Evolutionary conservation across 2,888 invertebrate species (phyloP).

Genomic region (Sialis lutaria): DNA sequence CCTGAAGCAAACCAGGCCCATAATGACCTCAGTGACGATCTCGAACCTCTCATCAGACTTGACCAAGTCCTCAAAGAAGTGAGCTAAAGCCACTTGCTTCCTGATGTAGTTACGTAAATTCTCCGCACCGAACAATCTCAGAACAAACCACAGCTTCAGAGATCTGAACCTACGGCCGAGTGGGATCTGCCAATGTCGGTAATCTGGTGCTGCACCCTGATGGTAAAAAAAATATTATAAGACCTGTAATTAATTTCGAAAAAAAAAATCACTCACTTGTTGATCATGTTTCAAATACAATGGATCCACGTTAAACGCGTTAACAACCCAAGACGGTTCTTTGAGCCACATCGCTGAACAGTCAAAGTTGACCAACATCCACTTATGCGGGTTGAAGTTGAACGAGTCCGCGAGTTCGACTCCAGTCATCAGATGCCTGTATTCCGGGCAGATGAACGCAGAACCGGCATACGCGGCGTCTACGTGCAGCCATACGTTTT

Average conservation of each 20-base stretch:
- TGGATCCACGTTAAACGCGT: constrained; percentile 95
- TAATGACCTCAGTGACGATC: constrained; percentile 69
- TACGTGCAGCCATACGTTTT: constrained; percentile 77
- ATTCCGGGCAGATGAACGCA: constrained; percentile 94
- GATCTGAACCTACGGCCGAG: constrained; percentile 84
- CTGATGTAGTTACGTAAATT: constrained; percentile 77
- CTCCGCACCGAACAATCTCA: constrained; percentile 75
- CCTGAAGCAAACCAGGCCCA: constrained; percentile 88
- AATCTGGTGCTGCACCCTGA: constrained; percentile 68
- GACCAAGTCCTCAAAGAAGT: constrained; percentile 70
- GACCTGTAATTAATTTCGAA: no score
- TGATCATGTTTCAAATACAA: constrained; percentile 88
- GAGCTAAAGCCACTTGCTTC: constrained; percentile 70
- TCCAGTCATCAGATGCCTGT: constrained; percentile 75
- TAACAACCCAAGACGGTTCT: constrained; percentile 74
- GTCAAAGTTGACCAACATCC: constrained; percentile 98
- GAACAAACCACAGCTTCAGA: constrained; percentile 88
- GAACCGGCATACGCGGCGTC: constrained; percentile 96
- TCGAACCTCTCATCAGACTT: constrained; percentile 69
- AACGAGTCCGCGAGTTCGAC: constrained; percentile 86
- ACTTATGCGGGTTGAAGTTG: constrained; percentile 98
- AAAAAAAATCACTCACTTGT: constrained; percentile 26
- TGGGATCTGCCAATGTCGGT: constrained; percentile 96
- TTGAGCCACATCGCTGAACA: constrained; percentile 97
- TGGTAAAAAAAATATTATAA: no score